Evolutionary conservation across 2,888 invertebrate genomes (phyloP).

Genomic region (Oxycera nigricornis): DNA sequence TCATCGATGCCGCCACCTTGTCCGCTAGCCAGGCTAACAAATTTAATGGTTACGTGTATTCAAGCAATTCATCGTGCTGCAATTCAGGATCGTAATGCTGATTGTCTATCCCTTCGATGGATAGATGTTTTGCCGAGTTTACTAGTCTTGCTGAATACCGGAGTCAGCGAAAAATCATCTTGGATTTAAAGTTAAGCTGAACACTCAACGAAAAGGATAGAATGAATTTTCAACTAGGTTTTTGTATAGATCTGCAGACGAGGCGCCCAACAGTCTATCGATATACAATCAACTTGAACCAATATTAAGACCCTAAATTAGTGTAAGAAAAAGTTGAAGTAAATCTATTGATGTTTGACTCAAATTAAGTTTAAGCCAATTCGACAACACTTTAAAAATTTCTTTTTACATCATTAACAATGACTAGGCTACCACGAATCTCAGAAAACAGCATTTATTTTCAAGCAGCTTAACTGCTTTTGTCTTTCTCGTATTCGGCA

Average conservation of each 20-base stretch:
- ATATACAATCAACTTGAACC: no score
- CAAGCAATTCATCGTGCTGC: not conserved
- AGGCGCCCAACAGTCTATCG: no score
- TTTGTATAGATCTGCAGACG: no score
- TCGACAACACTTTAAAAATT: not conserved
- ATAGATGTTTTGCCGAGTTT: no score
- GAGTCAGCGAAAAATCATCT: no score
- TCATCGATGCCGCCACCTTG: not conserved
- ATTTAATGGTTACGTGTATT: conserved; percentile 7
- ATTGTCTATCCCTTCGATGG: no score
- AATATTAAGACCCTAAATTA: no score
- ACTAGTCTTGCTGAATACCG: no score
- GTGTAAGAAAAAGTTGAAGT: no score
- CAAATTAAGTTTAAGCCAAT: not conserved
- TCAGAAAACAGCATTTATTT: not conserved
- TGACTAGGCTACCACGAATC: not conserved
- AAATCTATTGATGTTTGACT: not conserved
- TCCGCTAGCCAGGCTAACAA: not conserved
- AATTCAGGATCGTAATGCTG: not conserved
- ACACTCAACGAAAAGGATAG: no score
- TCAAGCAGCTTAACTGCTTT: not conserved
- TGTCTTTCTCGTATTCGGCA: not conserved
- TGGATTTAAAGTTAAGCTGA: no score
- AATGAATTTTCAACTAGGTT: no score
- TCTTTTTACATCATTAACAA: not conserved